These are phyloP conservation scores for Loripinus fragilis DNA, from an alignment of 2,888 invertebrate genomes.

Conservation along the genomic window DNA sequence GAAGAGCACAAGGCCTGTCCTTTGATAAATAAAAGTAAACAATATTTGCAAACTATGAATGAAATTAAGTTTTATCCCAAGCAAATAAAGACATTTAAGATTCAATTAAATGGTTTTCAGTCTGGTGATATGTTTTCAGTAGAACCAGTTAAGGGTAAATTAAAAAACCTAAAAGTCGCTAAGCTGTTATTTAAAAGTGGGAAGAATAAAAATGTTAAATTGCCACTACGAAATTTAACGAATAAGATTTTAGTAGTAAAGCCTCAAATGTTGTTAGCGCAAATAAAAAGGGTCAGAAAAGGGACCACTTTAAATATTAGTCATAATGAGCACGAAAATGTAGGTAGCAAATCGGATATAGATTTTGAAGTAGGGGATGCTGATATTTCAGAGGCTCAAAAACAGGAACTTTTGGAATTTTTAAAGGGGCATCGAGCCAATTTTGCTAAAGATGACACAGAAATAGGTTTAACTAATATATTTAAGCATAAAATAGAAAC, in stretches of 20 bases:
- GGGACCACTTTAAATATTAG: background rate
- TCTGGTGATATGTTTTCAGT: no score
- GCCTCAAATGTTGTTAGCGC: background rate
- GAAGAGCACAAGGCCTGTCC: no score
- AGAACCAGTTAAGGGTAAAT: no score
- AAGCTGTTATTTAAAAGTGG: no score
- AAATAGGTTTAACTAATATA: background rate
- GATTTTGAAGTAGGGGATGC: constrained; percentile 4
- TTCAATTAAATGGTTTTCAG: no score
- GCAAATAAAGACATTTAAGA: no score
- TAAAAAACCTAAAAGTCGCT: no score
- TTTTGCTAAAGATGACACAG: background rate
- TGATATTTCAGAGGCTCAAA: background rate
- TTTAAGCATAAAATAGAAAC: constrained; percentile 5
- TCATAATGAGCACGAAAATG: background rate
- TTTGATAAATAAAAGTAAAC: no score
- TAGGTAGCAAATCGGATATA: background rate
- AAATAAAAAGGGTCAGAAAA: background rate
- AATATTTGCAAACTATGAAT: no score
- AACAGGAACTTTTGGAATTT: background rate
- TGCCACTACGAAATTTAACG: background rate
- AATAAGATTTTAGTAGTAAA: background rate
- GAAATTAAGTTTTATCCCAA: no score
- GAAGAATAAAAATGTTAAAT: no score
- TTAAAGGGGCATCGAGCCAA: background rate